Evolutionary conservation across 2,888 invertebrate genomes (phyloP), one percentile per base, ranked within the genome.

Genomic region (Drosophila algonquin): DNA sequence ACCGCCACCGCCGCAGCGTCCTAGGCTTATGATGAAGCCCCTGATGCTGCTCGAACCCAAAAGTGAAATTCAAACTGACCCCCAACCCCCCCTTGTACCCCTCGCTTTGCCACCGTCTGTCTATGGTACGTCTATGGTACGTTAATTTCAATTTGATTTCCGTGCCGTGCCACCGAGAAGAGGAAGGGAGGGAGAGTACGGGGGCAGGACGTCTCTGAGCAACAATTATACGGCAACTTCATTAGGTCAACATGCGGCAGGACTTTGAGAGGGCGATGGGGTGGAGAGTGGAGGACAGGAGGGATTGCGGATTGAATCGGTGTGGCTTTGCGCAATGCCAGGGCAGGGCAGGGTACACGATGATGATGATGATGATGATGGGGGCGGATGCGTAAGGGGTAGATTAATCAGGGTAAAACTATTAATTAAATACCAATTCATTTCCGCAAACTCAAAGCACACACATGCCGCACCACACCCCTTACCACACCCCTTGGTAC

Each of bases 371-470:
- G 73, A 52, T 64, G 73, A 69, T 65, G 75, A 53, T 56, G 73
- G 77, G 73, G 81, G 61, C 69, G 56, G 58, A 62, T 73, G 87
- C 76, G 68, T 63, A 71, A 71, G 76, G 40, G 80, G 87, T 73
- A 89, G 89, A 85, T 89, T 91, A 90, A 91, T 91, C 91, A 91
- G 89, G 89, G 90, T 90, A 91, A 91, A 91, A 91, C 91, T 91
- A 91, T 91, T 91, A 91, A 91, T 91, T 91, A 91, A 91, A 91
- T 91, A 91, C 87, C 90, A 91, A 91, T 90, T 91, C 90, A 90
- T 91, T 91, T 90, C 90, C 90, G 87, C 83, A 89, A 40, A 88
- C 80, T 82, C 85, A 83, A 83, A 84, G 79, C 74, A 71, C 68
- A 76, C 78, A 63, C 79, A 63, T 68, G 63, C 65, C 40, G 14